Conservation (phyloP, 2,888 invertebrate genomes). For the Cheilosia vernalis region DNA sequence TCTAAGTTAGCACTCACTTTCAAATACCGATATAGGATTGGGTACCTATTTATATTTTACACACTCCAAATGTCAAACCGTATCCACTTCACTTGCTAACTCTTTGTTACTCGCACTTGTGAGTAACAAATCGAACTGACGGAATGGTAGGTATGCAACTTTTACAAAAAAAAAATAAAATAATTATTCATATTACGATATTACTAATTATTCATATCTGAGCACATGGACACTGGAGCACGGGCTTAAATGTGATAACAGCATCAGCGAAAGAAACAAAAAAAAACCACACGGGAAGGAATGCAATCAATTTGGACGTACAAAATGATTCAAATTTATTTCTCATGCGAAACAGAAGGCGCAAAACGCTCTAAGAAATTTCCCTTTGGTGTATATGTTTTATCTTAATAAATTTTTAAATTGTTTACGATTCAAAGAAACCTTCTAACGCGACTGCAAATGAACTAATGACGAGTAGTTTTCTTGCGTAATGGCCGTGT, state of each 20-base stretch:
- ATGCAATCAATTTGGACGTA: slow-evolving; percentile 18
- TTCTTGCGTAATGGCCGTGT: neutral
- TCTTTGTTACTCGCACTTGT: neutral
- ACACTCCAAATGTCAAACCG: too few relatives aligned
- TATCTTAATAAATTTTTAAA: slow-evolving; percentile 14
- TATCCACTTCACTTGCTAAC: neutral
- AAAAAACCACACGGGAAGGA: slow-evolving; percentile 8
- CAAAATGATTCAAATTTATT: slow-evolving; percentile 24
- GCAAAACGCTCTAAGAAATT: neutral
- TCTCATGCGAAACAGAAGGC: slow-evolving; percentile 20
- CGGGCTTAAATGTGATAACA: slow-evolving; percentile 36
- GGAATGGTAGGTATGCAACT: neutral
- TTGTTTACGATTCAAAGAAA: neutral
- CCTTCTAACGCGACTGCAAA: slow-evolving; percentile 9
- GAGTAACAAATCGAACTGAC: slow-evolving; percentile 24
- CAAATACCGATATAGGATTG: too few relatives aligned
- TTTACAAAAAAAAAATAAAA: neutral
- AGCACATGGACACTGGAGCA: slow-evolving; percentile 24
- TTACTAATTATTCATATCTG: slow-evolving; percentile 13
- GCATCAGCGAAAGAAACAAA: slow-evolving; percentile 2
- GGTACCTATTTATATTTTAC: too few relatives aligned
- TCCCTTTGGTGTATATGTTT: neutral
- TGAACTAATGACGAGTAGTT: neutral
- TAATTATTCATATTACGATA: too few relatives aligned
- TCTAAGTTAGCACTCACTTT: too few relatives aligned